Conservation (phyloP, 2,888 invertebrate genomes). For the Coleophora deauratella region DNA sequence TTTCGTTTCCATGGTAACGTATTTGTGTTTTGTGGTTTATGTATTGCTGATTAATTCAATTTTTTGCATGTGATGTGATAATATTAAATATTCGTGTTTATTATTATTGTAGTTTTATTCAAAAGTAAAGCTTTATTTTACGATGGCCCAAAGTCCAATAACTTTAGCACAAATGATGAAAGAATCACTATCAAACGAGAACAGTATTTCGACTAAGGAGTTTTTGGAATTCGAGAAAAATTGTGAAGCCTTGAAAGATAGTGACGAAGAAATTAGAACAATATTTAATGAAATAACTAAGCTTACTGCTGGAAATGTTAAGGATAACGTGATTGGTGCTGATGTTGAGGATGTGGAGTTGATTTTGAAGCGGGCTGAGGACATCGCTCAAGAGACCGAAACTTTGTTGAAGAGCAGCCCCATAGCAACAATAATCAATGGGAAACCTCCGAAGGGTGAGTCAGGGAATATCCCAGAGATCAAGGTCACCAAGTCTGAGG, state of each 20-base stretch:
- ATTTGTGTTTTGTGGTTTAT: too few relatives aligned
- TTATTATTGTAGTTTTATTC: too few relatives aligned
- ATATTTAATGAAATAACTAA: slow-evolving; percentile 81
- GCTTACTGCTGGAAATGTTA: slow-evolving; percentile 44
- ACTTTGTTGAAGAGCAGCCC: slow-evolving; percentile 52
- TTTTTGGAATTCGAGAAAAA: slow-evolving; percentile 56
- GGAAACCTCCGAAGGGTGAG: slow-evolving; percentile 17
- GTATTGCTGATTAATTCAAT: too few relatives aligned
- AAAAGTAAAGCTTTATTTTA: not conserved
- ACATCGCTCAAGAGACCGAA: slow-evolving; percentile 53
- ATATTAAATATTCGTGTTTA: too few relatives aligned
- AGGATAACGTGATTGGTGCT: slow-evolving; percentile 36
- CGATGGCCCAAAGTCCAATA: slow-evolving; percentile 37
- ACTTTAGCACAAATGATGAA: slow-evolving; percentile 14
- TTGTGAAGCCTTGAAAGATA: slow-evolving; percentile 56
- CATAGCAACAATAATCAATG: slow-evolving; percentile 22
- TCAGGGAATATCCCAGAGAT: slow-evolving; percentile 45
- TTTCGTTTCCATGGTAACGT: too few relatives aligned
- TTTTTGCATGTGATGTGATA: too few relatives aligned
- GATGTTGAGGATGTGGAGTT: slow-evolving; percentile 58
- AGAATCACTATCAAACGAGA: slow-evolving; percentile 48
- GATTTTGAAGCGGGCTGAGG: slow-evolving; percentile 60
- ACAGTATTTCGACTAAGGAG: slow-evolving; percentile 57
- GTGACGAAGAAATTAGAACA: slow-evolving; percentile 77
- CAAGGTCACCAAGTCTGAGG: slow-evolving; percentile 49